Percentiles rank a stretch among this genome's conserved stretches.
These are phyloP conservation scores for Myopa tessellatipennis DNA, from an alignment of 2,888 invertebrate species.

Conservation along the genomic window DNA sequence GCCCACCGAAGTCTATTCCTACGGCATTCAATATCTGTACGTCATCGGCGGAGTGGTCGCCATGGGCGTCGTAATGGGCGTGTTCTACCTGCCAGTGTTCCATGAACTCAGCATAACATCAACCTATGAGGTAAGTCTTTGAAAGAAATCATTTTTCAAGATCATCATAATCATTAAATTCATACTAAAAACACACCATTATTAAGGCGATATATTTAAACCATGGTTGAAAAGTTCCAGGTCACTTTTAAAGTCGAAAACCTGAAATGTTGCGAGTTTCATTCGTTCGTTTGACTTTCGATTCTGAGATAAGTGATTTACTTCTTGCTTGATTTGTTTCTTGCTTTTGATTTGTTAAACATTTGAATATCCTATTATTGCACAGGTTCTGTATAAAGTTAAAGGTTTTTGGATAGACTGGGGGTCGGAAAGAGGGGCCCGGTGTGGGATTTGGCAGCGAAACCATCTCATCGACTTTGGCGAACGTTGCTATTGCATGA, in stretches of 20 bases:
- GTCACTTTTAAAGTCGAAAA: too few species aligned
- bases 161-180: too few species aligned
- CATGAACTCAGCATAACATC: slow-evolving; percentile 80
- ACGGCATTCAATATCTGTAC: slow-evolving; percentile 82
- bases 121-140: slow-evolving; percentile 78
- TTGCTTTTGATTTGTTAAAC: not conserved
- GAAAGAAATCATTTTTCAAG: not conserved
- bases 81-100: slow-evolving; percentile 79
- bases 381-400: slow-evolving; percentile 16
- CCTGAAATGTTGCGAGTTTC: too few species aligned
- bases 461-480: slow-evolving; percentile 32
- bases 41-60: slow-evolving; percentile 74
- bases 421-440: not conserved
- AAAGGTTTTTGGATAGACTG: not conserved
- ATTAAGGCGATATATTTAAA: too few species aligned
- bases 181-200: too few species aligned
- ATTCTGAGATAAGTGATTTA: not conserved
- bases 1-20: slow-evolving; percentile 84
- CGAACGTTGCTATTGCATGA: slow-evolving; percentile 32
- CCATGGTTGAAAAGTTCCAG: too few species aligned
- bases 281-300: too few species aligned
- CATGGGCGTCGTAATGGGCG: slow-evolving; percentile 76
- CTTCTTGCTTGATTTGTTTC: not conserved
- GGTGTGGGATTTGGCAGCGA: slow-evolving; percentile 12
- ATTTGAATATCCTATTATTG: not conserved